Percentiles rank a stretch among this genome's conserved stretches.
Evolutionary conservation across 2,797 vertebrate species (phyloP).

Genomic region (Diglossa cyanea): DNA sequence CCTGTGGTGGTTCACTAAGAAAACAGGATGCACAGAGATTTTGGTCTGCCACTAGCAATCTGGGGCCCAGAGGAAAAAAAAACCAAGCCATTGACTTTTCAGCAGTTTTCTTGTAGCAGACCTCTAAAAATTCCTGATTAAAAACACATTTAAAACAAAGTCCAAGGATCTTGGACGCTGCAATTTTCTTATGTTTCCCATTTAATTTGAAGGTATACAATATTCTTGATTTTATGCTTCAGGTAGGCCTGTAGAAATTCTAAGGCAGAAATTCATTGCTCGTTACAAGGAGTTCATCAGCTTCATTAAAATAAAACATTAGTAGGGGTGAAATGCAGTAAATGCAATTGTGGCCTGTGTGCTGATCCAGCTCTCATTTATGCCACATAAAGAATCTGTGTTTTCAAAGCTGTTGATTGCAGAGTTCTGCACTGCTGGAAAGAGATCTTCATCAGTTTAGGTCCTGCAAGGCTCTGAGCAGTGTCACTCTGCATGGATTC

Average conservation of each 20-base stretch:
- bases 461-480: background rate
- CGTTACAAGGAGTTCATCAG: accelerated
- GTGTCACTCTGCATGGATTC: accelerated
- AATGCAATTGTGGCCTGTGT: background rate
- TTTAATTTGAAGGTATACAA: background rate
- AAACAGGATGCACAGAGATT: background rate
- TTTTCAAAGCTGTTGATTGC: background rate
- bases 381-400: background rate
- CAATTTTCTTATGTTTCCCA: background rate
- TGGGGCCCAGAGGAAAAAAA: background rate
- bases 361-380: background rate
- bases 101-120: background rate
- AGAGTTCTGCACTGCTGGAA: background rate
- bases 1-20: background rate
- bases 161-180: background rate
- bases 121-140: background rate
- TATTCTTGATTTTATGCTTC: background rate
- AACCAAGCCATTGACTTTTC: background rate
- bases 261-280: background rate
- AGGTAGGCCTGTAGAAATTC: background rate
- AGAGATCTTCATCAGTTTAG: background rate
- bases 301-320: background rate
- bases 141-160: background rate
- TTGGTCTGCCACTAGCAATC: background rate
- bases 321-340: background rate